Evolutionary conservation across 2,888 invertebrate genomes (phyloP), one percentile per base, ranked within the genome.

Genomic region (Cordylochernes scorpioides): DNA sequence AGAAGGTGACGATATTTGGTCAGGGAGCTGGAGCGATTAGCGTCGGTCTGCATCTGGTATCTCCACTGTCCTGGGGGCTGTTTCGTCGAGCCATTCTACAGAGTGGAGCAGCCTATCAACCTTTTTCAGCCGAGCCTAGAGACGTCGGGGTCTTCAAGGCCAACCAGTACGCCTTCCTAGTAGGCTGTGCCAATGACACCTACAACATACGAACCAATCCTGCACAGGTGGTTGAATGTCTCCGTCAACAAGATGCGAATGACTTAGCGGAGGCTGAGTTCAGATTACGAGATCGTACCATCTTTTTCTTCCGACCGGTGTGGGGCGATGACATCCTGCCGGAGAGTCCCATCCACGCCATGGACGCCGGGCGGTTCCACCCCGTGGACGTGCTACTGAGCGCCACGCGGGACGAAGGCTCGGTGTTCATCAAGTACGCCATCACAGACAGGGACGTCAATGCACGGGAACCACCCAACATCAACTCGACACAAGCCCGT

Each of bases 1-100:
- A 40, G 3, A 29, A 37, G 2, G 43, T 51, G 3, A 50, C 51
- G 0, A 25, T 51, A 8, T 46, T 46, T 10, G 49, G 49, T 3
- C 41, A 45, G 28, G 43, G 44, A 25, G 39, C 48, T 1, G 49
- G 49, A 2, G 36, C 47, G 14, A 38, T 44, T 30, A 41, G 44
- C 15, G 41, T 45, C 7, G 16, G 33, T 30, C 39, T 13, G 33
- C 44, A 26, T 30, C 16, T 33, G 19, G 13, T 39, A 9, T 37
- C 35, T 5, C 39, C 39, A 2, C 19, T 30, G 29, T 38, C 32
- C 5, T 27, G 21, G 31, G 30, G 38, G 2, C 29, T 46, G 14
- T 46, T 42, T 24, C 25, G 38, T 6, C 25, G 42, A 14, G 42
- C 41, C 16, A 42, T 47, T 19, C 25, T 48, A 15, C 45, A 46